Evolutionary conservation across 2,888 invertebrate genomes (phyloP).

Genomic region (Diarsia rubi): DNA sequence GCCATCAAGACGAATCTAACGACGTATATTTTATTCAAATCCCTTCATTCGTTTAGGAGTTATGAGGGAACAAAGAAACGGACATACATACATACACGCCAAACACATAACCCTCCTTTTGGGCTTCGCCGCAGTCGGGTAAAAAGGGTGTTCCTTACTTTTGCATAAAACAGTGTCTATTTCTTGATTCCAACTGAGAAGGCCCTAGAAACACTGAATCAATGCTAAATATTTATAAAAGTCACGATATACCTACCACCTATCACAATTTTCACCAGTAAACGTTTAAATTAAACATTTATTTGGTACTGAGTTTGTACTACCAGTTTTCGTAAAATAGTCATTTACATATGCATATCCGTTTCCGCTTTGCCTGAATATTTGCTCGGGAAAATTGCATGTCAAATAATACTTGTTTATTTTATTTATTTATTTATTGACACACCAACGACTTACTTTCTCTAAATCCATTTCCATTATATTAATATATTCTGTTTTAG

Average conservation of each 20-base stretch:
- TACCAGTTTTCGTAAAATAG: constrained; percentile 1
- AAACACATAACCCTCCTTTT: too few relatives aligned
- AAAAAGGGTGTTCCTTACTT: neutral
- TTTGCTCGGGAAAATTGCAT: constrained; percentile 9
- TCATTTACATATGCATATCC: constrained; percentile 5
- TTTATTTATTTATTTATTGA: too few relatives aligned
- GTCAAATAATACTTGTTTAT: neutral
- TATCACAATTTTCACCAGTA: neutral
- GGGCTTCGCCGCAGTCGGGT: too few relatives aligned
- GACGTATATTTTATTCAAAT: too few relatives aligned
- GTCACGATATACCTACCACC: neutral
- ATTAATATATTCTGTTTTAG: too few relatives aligned
- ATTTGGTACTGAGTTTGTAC: neutral
- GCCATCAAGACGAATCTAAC: too few relatives aligned
- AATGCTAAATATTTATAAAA: neutral
- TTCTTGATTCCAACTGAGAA: neutral
- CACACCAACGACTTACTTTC: too few relatives aligned
- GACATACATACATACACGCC: too few relatives aligned
- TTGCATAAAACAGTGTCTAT: neutral
- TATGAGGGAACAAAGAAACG: too few relatives aligned
- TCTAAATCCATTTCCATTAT: too few relatives aligned
- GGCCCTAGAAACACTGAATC: neutral
- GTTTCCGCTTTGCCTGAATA: constrained; percentile 31
- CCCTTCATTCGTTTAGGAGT: too few relatives aligned
- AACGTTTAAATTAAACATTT: neutral